phyloP scores from a whole-genome alignment of 2,797 vertebrate species.

The Hydrolagus colliei region DNA sequence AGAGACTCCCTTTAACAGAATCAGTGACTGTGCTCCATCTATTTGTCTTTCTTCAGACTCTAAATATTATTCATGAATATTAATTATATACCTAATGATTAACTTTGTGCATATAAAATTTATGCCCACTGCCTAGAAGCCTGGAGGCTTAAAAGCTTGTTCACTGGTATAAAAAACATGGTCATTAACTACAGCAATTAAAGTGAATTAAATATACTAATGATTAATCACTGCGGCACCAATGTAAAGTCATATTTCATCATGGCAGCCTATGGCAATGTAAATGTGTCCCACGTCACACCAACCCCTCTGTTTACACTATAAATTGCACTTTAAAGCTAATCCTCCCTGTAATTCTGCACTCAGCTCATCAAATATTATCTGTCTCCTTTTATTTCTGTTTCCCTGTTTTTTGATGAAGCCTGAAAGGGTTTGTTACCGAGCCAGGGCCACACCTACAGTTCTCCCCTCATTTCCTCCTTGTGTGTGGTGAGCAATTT shows the following conservation, averaged over 20 bases:
- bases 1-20: conserved; percentile 25
- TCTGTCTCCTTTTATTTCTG: neutral
- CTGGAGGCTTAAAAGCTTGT: conserved; percentile 32
- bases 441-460: neutral
- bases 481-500: neutral
- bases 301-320: conserved; percentile 28
- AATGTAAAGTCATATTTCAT: conserved; percentile 31
- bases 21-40: conserved; percentile 21
- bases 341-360: neutral
- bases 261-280: conserved; percentile 31
- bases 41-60: conserved; percentile 32
- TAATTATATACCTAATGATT: conserved; percentile 33
- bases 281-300: conserved; percentile 26
- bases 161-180: conserved; percentile 33
- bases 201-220: conserved; percentile 33
- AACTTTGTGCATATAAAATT: conserved; percentile 33
- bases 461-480: no score
- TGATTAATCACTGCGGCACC: conserved; percentile 27
- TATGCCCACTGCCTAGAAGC: conserved; percentile 29
- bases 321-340: conserved; percentile 31
- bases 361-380: conserved; percentile 11
- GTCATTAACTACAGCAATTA: conserved; percentile 32
- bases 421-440: neutral
- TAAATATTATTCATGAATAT: conserved; percentile 32
- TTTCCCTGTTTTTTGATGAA: neutral